phyloP scores from a whole-genome alignment of 2,797 vertebrate genomes.

The Staurois parvus region DNA sequence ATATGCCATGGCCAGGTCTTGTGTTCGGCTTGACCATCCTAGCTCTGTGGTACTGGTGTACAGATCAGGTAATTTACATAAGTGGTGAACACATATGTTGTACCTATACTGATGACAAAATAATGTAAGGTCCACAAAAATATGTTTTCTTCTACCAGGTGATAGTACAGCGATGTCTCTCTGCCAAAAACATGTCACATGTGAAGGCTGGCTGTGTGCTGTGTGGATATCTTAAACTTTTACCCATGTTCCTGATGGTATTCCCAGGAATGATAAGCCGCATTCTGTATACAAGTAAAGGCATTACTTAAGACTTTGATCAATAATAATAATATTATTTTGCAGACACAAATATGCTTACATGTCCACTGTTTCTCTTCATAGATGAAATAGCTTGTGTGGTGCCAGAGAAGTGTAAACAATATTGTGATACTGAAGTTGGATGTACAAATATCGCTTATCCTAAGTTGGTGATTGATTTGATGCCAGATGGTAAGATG shows the following conservation, averaged over 20 bases:
- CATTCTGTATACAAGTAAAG: constrained; percentile 87
- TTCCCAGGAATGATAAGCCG: constrained; percentile 97
- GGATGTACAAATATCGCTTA: constrained; percentile 95
- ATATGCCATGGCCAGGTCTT: constrained; percentile 91
- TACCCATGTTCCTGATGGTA: constrained; percentile 95
- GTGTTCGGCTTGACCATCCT: constrained; percentile 86
- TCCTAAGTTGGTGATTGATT: constrained; percentile 89
- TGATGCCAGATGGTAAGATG: constrained; percentile 92
- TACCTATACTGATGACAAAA: not conserved
- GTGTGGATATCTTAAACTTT: constrained; percentile 92
- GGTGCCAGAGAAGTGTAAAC: constrained; percentile 76
- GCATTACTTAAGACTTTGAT: not conserved
- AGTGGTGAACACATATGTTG: not conserved
- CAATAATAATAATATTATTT: not conserved
- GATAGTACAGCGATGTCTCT: constrained; percentile 95
- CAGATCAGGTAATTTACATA: constrained; percentile 85
- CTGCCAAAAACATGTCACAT: constrained; percentile 91
- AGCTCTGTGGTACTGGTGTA: constrained; percentile 93
- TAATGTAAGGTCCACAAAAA: not conserved
- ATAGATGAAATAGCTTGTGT: constrained; percentile 89
- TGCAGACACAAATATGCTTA: not conserved
- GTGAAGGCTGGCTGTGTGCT: constrained; percentile 91
- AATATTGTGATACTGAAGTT: constrained; percentile 80
- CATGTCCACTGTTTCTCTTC: constrained; percentile 46
- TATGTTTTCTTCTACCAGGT: constrained; percentile 76